These are phyloP conservation scores for Agonopterix arenella DNA, from an alignment of 2,888 invertebrate species.

Conservation along the genomic window DNA sequence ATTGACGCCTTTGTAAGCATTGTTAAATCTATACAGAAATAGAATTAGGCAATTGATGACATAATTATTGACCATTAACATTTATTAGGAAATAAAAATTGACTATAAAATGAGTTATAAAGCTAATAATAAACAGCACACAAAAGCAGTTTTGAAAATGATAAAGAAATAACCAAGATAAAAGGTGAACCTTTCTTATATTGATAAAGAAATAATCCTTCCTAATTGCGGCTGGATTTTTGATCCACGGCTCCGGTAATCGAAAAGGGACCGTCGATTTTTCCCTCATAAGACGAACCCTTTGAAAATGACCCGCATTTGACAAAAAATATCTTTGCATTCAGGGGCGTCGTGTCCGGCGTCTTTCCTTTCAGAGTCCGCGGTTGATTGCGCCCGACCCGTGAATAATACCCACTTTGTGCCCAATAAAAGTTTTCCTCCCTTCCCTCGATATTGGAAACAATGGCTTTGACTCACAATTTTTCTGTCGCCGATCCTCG, in stretches of 20 bases:
- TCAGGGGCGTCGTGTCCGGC: constrained; percentile 64
- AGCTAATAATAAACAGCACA: too few species aligned
- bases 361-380: constrained; percentile 37
- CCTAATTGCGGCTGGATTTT: constrained; percentile 61
- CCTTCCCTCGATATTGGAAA: constrained; percentile 64
- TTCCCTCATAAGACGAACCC: constrained; percentile 61
- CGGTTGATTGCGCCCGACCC: constrained; percentile 62
- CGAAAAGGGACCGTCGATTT: constrained; percentile 59
- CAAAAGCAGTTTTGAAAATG: too few species aligned
- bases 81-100: not conserved
- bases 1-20: constrained; percentile 14
- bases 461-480: constrained; percentile 70
- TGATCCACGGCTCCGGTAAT: constrained; percentile 58
- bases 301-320: constrained; percentile 69
- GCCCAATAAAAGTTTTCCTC: constrained; percentile 70
- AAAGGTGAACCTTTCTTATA: constrained; percentile 3
- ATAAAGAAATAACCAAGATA: too few species aligned
- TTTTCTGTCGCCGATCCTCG: constrained; percentile 48
- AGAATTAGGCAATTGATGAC: not conserved
- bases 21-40: constrained; percentile 3
- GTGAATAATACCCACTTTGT: constrained; percentile 73
- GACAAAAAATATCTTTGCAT: constrained; percentile 72
- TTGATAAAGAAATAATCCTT: constrained; percentile 45
- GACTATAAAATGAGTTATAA: not conserved
- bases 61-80: not conserved